These are phyloP conservation scores for Mechanitis mazaeus DNA, from an alignment of 2,888 invertebrate species.

Conservation along the genomic window DNA sequence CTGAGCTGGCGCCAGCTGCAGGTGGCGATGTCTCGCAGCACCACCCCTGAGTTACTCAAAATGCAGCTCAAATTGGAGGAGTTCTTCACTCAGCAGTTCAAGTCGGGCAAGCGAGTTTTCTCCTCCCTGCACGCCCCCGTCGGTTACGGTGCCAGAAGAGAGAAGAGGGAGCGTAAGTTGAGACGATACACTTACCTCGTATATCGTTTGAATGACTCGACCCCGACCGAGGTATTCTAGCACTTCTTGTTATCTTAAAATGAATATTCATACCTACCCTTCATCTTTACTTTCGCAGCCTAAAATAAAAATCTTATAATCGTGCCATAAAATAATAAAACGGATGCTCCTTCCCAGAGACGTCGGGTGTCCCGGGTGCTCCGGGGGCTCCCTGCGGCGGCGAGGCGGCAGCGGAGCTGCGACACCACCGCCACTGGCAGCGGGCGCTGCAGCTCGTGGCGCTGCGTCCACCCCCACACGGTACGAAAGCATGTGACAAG, in stretches of 20 bases:
- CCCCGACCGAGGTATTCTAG: no score
- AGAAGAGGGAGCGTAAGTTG: conserved; percentile 49
- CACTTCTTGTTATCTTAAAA: no score
- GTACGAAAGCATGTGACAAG: conserved; percentile 37
- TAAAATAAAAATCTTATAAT: no score
- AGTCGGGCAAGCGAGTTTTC: conserved; percentile 95
- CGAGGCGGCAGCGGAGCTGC: conserved; percentile 67
- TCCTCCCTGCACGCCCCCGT: conserved; percentile 72
- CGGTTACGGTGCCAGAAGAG: conserved; percentile 36
- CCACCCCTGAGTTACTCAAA: conserved; percentile 96
- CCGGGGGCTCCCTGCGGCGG: conserved; percentile 27
- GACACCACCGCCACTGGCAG: conserved; percentile 97
- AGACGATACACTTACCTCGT: no score
- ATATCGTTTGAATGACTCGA: no score
- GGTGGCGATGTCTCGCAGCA: conserved; percentile 97
- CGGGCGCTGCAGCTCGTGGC: conserved; percentile 88
- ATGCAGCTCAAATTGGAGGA: conserved; percentile 98
- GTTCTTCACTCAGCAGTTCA: conserved; percentile 98
- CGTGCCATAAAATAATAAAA: no score
- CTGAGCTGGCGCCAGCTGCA: conserved; percentile 96
- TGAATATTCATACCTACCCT: no score
- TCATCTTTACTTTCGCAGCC: no score
- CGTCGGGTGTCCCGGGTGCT: background rate
- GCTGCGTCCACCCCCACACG: conserved; percentile 85
- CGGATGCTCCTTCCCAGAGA: no score